These are phyloP conservation scores for Cancer borealis DNA, from an alignment of 2,888 invertebrate genomes.

Conservation along the genomic window DNA sequence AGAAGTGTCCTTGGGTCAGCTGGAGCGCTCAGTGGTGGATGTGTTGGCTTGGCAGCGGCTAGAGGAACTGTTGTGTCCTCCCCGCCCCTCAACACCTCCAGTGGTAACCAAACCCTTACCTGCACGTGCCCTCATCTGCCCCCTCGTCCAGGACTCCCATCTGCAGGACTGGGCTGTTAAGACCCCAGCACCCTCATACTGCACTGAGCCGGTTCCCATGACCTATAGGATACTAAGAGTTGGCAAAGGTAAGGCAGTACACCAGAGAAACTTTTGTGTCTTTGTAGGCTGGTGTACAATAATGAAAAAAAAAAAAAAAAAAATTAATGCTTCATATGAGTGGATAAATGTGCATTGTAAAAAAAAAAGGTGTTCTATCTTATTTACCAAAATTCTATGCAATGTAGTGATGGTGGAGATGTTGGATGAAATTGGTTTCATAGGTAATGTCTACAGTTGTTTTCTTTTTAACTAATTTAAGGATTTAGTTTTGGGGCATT, in stretches of 20 bases:
- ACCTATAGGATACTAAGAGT: constrained; percentile 86
- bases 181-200: constrained; percentile 81
- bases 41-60: constrained; percentile 89
- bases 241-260: constrained; percentile 83
- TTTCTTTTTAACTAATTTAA: neutral
- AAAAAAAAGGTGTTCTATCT: no score
- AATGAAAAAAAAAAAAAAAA: no score
- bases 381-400: no score
- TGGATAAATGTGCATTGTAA: no score
- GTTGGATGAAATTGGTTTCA: no score
- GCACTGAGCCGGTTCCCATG: constrained; percentile 83
- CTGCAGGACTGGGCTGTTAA: constrained; percentile 68
- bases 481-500: neutral
- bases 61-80: constrained; percentile 84
- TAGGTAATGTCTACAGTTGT: neutral
- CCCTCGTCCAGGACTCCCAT: constrained; percentile 70
- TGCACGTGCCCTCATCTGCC: constrained; percentile 75
- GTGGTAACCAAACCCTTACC: constrained; percentile 77
- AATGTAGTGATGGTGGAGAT: no score
- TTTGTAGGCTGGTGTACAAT: no score
- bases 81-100: constrained; percentile 66
- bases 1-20: constrained; percentile 65
- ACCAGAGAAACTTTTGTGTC: neutral
- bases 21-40: constrained; percentile 84
- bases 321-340: no score